Percentiles rank a stretch among this genome's conserved stretches.
Conservation (phyloP, 2,888 invertebrate genomes). For the Orthosia gothica region DNA sequence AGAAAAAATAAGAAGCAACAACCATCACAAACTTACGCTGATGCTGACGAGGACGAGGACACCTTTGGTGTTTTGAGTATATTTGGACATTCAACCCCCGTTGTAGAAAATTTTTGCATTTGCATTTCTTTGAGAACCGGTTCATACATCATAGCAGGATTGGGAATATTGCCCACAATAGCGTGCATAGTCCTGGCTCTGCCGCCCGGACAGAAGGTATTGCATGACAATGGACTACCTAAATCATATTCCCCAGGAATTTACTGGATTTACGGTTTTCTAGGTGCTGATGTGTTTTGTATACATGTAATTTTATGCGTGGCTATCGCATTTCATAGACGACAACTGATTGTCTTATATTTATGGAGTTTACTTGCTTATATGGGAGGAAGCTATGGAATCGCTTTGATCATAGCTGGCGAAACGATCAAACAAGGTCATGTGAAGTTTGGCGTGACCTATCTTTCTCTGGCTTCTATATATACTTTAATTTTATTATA, state of each 20-base stretch:
- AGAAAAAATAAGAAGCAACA: background rate
- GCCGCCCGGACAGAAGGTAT: conserved; percentile 49
- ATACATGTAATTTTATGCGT: conserved; percentile 66
- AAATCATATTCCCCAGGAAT: conserved; percentile 50
- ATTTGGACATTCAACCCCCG: conserved; percentile 64
- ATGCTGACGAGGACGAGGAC: conserved; percentile 10
- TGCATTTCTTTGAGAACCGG: conserved; percentile 64
- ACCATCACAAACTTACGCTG: background rate
- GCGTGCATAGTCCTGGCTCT: conserved; percentile 64
- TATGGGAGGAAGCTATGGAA: conserved; percentile 60
- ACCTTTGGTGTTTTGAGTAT: background rate
- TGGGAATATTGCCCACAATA: conserved; percentile 70
- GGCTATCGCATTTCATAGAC: conserved; percentile 48
- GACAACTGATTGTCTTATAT: conserved; percentile 61
- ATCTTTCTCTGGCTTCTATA: conserved; percentile 54
- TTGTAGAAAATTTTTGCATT: conserved; percentile 63
- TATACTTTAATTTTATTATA: conserved; percentile 66
- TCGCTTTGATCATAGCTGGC: conserved; percentile 63
- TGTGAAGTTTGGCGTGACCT: conserved; percentile 60
- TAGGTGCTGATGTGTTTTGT: conserved; percentile 62
- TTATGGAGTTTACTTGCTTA: conserved; percentile 65
- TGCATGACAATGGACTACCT: conserved; percentile 65
- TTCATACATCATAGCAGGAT: conserved; percentile 66
- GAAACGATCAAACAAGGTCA: conserved; percentile 57
- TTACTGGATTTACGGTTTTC: conserved; percentile 57